phyloP scores from a whole-genome alignment of 2,888 invertebrate genomes.

The Tridacna gigas region DNA sequence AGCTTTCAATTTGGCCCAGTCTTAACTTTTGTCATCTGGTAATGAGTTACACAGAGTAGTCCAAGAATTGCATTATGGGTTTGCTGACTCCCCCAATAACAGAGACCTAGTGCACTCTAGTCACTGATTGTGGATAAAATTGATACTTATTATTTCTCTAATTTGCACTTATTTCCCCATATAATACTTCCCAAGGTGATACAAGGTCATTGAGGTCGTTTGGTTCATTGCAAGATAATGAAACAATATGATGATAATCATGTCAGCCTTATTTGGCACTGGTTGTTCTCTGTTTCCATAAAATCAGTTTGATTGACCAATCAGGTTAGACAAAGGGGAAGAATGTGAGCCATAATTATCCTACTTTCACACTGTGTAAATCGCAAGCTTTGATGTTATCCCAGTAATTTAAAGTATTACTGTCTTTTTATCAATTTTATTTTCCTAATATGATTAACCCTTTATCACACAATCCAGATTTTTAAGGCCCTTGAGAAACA shows the following conservation, averaged over 20 bases:
- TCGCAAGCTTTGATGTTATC: slow-evolving; percentile 26
- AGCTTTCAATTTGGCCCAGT: no score
- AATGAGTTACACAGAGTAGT: no score
- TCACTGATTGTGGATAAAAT: slow-evolving; percentile 1
- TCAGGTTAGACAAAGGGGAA: slow-evolving; percentile 15
- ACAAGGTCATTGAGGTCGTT: slow-evolving; percentile 20
- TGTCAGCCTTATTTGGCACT: not conserved
- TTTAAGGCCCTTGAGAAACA: not conserved
- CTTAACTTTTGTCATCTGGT: no score
- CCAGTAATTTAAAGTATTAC: slow-evolving; percentile 18
- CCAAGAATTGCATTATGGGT: no score
- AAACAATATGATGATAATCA: slow-evolving; percentile 35
- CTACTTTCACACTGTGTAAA: slow-evolving; percentile 17
- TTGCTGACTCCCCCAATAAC: no score
- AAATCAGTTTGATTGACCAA: slow-evolving; percentile 28
- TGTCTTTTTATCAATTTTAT: slow-evolving; percentile 15
- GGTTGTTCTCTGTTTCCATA: slow-evolving; percentile 25
- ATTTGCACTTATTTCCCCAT: slow-evolving; percentile 35
- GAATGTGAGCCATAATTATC: slow-evolving; percentile 23
- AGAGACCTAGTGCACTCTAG: slow-evolving; percentile 18
- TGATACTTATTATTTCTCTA: slow-evolving; percentile 32
- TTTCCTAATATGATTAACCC: slow-evolving; percentile 22
- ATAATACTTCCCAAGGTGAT: slow-evolving; percentile 34
- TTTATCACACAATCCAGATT: not conserved
- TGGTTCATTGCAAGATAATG: slow-evolving; percentile 7